Evolutionary conservation across 2,888 invertebrate species (phyloP).

Genomic region (Hemistola chrysoprasaria): DNA sequence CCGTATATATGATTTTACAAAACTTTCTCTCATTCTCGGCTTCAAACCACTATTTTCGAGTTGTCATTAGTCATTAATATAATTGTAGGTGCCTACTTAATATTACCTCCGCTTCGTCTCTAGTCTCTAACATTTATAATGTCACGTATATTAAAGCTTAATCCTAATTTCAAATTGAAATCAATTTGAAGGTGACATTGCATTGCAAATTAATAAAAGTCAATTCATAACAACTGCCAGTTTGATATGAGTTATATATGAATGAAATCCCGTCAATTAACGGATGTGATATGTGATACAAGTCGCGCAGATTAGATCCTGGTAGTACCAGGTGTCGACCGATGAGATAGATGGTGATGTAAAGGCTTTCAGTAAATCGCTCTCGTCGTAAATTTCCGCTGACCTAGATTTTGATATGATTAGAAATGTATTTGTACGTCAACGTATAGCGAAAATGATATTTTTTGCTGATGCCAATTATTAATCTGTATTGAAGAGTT

Average conservation of each 20-base stretch:
- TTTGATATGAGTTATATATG: constrained; percentile 42
- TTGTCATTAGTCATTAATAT: constrained; percentile 67
- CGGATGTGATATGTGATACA: constrained; percentile 44
- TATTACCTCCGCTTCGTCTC: constrained; percentile 51
- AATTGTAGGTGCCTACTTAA: too few species aligned
- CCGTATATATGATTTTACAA: constrained; percentile 49
- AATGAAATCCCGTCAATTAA: constrained; percentile 62
- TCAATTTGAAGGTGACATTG: constrained; percentile 57
- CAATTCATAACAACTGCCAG: constrained; percentile 32
- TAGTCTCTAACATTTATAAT: constrained; percentile 15
- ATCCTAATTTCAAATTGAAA: constrained; percentile 67
- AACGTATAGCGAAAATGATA: constrained; percentile 67
- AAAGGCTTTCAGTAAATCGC: constrained; percentile 75
- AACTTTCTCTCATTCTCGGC: constrained; percentile 70
- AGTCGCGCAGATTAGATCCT: constrained; percentile 67
- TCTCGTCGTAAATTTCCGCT: constrained; percentile 74
- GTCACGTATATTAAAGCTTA: constrained; percentile 57
- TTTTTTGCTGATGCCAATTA: constrained; percentile 76
- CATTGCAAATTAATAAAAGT: constrained; percentile 54
- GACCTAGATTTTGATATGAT: constrained; percentile 76
- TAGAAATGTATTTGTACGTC: constrained; percentile 68
- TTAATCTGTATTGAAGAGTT: constrained; percentile 68
- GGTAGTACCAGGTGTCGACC: constrained; percentile 66
- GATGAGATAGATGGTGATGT: constrained; percentile 64
- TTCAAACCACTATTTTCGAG: constrained; percentile 51